Base-by-base conservation (phyloP, 2,113 vertebrate genomes). In the Larimichthys crocea region DNA sequence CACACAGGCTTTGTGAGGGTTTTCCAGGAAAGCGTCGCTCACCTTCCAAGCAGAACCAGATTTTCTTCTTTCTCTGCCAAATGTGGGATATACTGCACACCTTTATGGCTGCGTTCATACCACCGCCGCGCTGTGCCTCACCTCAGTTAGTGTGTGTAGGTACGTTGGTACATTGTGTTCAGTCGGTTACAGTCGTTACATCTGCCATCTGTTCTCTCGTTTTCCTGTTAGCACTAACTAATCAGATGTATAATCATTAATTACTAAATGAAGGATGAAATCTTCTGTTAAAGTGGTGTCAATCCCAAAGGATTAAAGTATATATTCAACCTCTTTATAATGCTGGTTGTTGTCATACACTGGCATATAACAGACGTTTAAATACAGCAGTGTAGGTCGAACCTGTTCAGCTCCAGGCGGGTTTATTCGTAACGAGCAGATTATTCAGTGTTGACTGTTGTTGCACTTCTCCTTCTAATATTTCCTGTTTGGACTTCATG, bases 51-150 rank as follows among this genome's bases (percentile, higher is more conserved):
- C 22, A 71, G 50, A 91, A 92, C 90, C 80, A 79, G 90, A 89
- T 81, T 89, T 88, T 91, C 90, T 73, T 81, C 88, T 90, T 89
- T 76, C 66, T n/a, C 26, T 86, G 86, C 85, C 89, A 93, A 84
- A 77, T 20, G 15, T 5, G 0, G 2, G n/a, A 15, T 42, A 0
- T 69, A 44, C 31, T 35, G 0, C 59, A 44, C 24, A 70, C 42
- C 19, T 63, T 35, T 56, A 49, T n/a, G 10, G n/a, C 24, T 17
- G 3, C 2, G 3, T 16, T 63, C 40, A n/a, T 56, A 3, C 53
- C 20, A n/a, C 76, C 46, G 24, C 62, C 69, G 15, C 1, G 22
- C 11, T 75, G 19, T 3, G 29, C 46, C 35, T 69, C 35, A 57
- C 15, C 19, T 22, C 42, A 74, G 10, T 48, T 14, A n/a, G 7